Evolutionary conservation across 2,113 vertebrate species (phyloP).

Genomic region (Hyaena hyaena): DNA sequence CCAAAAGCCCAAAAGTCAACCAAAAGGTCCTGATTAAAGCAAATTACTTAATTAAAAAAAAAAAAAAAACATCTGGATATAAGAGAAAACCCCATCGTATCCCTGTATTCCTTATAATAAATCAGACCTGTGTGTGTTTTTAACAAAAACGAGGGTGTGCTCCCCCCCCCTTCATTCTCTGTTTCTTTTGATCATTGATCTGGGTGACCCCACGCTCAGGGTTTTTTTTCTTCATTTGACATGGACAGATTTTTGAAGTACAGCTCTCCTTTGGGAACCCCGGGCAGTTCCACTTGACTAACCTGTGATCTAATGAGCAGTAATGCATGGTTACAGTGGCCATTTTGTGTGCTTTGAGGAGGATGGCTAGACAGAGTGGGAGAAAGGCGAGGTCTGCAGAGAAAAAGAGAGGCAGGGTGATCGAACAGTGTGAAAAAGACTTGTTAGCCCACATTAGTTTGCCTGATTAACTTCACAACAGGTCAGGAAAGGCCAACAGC

Average conservation of each 20-base stretch:
- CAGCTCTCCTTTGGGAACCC: slow-evolving; percentile 89
- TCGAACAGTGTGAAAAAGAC: slow-evolving; percentile 86
- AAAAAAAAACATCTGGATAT: slow-evolving; percentile 36
- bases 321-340: slow-evolving; percentile 87
- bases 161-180: slow-evolving; percentile 74
- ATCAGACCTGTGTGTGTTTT: slow-evolving; percentile 79
- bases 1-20: slow-evolving; percentile 49
- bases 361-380: slow-evolving; percentile 86
- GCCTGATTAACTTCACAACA: slow-evolving; percentile 89
- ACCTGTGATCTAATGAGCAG: slow-evolving; percentile 91
- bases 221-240: slow-evolving; percentile 93
- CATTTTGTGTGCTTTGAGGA: slow-evolving; percentile 88
- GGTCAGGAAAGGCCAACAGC: slow-evolving; percentile 85
- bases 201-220: slow-evolving; percentile 92
- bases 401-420: slow-evolving; percentile 85
- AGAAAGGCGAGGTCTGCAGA: slow-evolving; percentile 83
- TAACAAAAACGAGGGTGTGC: slow-evolving; percentile 76
- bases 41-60: slow-evolving; percentile 73
- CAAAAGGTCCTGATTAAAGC: slow-evolving; percentile 56
- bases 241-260: slow-evolving; percentile 92
- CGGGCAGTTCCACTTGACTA: slow-evolving; percentile 91
- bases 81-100: slow-evolving; percentile 68
- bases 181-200: slow-evolving; percentile 97
- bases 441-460: slow-evolving; percentile 88
- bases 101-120: slow-evolving; percentile 84